phyloP scores from a whole-genome alignment of 2,797 vertebrate species.

The Meda fulgida region DNA sequence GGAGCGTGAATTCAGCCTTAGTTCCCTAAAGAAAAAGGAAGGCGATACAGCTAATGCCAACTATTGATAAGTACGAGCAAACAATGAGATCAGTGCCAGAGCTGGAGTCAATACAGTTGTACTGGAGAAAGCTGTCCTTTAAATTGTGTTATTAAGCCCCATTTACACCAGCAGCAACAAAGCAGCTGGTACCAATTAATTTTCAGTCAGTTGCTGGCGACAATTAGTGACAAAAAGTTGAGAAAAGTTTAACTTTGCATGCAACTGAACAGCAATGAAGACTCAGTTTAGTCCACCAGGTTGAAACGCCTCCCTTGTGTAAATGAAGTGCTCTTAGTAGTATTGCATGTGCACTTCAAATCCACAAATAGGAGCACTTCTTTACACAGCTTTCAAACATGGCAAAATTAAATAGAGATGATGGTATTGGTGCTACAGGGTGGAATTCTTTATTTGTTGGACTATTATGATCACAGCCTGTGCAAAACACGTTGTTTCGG shows the following conservation, averaged over 20 bases:
- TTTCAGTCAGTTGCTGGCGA: neutral
- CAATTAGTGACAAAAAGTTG: neutral
- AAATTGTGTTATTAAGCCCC: neutral
- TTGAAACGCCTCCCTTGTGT: neutral
- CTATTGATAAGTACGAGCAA: constrained; percentile 60
- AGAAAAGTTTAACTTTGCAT: neutral
- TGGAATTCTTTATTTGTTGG: no score
- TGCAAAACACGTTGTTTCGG: neutral
- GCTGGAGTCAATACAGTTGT: constrained; percentile 49
- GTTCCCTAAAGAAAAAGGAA: constrained; percentile 36
- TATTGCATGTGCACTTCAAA: neutral
- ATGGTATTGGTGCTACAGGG: no score
- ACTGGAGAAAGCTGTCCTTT: constrained; percentile 24
- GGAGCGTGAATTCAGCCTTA: constrained; percentile 56
- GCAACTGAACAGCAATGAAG: neutral
- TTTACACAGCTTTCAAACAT: neutral
- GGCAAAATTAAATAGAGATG: neutral
- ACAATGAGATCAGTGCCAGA: constrained; percentile 53
- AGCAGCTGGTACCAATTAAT: neutral
- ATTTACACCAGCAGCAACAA: neutral
- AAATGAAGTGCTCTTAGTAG: neutral
- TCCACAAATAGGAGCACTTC: neutral
- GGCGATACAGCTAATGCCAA: constrained; percentile 37
- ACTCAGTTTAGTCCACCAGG: neutral
- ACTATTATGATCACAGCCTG: neutral